Conservation (phyloP, 2,797 vertebrate species). For the Lutjanus campechanus region DNA sequence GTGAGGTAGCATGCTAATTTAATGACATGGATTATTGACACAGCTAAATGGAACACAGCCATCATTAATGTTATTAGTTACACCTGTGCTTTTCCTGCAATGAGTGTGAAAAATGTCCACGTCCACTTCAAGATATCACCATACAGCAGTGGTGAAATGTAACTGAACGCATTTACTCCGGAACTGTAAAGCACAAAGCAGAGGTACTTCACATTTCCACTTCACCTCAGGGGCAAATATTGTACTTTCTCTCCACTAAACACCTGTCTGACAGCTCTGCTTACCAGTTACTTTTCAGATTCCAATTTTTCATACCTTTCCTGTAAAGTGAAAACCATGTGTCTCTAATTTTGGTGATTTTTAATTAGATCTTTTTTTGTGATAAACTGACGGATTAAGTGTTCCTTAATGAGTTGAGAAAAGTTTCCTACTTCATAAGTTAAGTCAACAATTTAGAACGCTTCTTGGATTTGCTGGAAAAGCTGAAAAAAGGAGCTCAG, state of each 20-base stretch:
- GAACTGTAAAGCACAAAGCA: too few relatives aligned
- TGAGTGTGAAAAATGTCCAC: neutral
- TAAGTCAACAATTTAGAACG: neutral
- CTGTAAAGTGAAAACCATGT: neutral
- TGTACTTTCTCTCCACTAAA: neutral
- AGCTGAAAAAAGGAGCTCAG: too few relatives aligned
- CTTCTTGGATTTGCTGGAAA: neutral
- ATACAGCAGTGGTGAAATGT: neutral
- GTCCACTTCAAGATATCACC: neutral
- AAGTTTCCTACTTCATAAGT: neutral
- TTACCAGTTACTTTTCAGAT: neutral
- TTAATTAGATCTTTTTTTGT: neutral
- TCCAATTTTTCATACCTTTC: neutral
- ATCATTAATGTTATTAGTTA: slow-evolving; percentile 16
- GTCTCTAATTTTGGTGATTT: neutral
- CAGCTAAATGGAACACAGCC: slow-evolving; percentile 4
- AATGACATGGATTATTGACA: slow-evolving; percentile 2
- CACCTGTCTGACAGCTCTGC: neutral
- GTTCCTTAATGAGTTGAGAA: neutral
- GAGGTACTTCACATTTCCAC: too few relatives aligned
- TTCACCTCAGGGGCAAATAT: too few relatives aligned
- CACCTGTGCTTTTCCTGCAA: slow-evolving; percentile 1
- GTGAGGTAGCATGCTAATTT: neutral
- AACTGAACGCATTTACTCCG: neutral
- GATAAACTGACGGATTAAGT: neutral